Evolutionary conservation across 2,888 invertebrate species (phyloP), one percentile per base, ranked within the genome.

Genomic region (Elmis aenea): DNA sequence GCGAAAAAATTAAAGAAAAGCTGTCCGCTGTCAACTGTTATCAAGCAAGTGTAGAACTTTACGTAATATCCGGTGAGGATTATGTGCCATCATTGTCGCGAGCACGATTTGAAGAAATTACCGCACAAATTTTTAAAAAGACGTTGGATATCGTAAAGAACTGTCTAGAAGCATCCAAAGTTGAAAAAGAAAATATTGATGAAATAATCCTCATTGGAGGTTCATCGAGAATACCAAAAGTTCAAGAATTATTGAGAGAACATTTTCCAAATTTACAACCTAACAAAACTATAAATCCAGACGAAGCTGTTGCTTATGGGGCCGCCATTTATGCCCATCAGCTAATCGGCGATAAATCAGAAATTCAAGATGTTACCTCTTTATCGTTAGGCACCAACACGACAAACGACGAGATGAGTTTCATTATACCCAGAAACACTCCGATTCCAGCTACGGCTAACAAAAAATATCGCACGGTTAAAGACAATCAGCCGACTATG

Each of bases 181-280:
- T 58, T 4, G 11, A 21, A 1, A 45, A 46, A 40, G 14, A 28
- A 1, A 33, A 52, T 1, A 55, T 58, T 8, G 45, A 48, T 13
- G 53, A 57, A 22, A 44, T 59, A 14, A 38, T 59, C 8, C 18
- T 59, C 6, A 49, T 55, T 1, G 59, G 59, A 13, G 59, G 58
- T 13, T 51, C 55, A 1, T 54, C 57, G 0, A 42, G 51, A 13
- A 58, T 58, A 10, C 57, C 55, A 5, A 54, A 54, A 46, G 33
- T 59, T 5, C 46, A 49, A 18, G 20, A 46, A 26, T 11, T 51
- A 15, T 10, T 58, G 4, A 25, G 23, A 6, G 22, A 44, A 1
- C 50, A 43, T 33, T 57, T 58, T 38, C 35, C 33, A 10, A 26
- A 16, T 1, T 48, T 49, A 21, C 33, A 46, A 12, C 23, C 53